phyloP scores from a whole-genome alignment of 2,113 vertebrate species.

The Thalassoma bifasciatum region DNA sequence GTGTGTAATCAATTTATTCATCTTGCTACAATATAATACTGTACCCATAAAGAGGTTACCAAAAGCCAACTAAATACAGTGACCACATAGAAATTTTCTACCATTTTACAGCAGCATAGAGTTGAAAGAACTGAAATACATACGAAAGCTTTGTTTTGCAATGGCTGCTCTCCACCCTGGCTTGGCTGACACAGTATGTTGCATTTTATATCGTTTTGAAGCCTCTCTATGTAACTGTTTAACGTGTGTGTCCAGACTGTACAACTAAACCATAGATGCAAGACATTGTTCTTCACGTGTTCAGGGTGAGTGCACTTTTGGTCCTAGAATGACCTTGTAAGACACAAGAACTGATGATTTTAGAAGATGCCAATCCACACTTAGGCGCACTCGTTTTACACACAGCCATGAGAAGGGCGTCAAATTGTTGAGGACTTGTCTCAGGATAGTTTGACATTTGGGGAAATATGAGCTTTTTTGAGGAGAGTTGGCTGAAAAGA shows the following conservation, averaged over 20 bases:
- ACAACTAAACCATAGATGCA: slow-evolving; percentile 52
- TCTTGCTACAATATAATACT: too few relatives aligned
- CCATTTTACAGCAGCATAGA: neutral
- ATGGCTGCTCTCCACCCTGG: slow-evolving; percentile 57
- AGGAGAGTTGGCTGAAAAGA: neutral
- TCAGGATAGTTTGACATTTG: neutral
- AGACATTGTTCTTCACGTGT: slow-evolving; percentile 45
- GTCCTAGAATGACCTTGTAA: slow-evolving; percentile 18
- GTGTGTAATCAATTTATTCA: neutral
- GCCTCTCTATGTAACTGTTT: slow-evolving; percentile 71
- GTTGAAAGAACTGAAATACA: neutral
- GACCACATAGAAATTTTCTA: too few relatives aligned
- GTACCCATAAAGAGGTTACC: too few relatives aligned
- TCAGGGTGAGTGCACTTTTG: slow-evolving; percentile 19
- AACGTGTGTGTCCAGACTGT: slow-evolving; percentile 57
- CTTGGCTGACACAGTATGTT: slow-evolving; percentile 21
- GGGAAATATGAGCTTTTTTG: neutral
- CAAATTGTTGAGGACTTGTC: neutral
- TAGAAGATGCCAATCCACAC: neutral
- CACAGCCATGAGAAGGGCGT: neutral
- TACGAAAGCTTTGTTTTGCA: neutral
- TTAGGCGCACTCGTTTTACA: too few relatives aligned
- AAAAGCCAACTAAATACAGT: too few relatives aligned
- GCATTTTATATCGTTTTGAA: slow-evolving; percentile 59
- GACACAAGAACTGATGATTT: neutral